Conservation (phyloP, 1,140 invertebrate genomes). For the Samia ricini region DNA sequence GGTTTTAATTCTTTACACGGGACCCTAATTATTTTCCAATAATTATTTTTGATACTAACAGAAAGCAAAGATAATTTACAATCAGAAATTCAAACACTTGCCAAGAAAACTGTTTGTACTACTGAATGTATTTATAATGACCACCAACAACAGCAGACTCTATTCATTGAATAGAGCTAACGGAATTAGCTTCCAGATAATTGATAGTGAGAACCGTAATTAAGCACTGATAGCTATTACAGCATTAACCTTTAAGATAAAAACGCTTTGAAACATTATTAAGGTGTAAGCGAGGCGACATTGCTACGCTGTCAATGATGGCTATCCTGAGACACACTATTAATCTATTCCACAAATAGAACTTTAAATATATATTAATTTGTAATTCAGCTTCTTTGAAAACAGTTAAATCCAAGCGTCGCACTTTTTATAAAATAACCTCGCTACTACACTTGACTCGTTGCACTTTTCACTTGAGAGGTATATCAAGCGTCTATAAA, state of each 20-base stretch:
- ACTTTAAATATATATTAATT: conserved; percentile 9
- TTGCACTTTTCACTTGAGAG: no score
- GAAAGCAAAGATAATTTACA: no score
- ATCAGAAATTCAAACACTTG: no score
- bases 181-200: neutral
- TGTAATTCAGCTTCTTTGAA: no score
- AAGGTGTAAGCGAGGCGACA: neutral
- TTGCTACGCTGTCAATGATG: conserved; percentile 21
- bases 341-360: conserved; percentile 23
- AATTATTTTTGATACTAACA: no score
- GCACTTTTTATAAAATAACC: no score
- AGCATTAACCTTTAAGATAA: neutral
- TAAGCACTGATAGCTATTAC: neutral
- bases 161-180: neutral
- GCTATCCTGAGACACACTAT: conserved; percentile 26
- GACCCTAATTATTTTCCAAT: no score
- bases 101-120: no score
- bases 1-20: no score
- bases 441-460: no score
- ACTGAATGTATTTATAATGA: neutral
- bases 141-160: neutral
- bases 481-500: no score
- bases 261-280: neutral
- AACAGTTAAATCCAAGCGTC: no score
- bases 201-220: neutral